These are phyloP conservation scores for Hirtodrosophila duncani DNA, from an alignment of 2,888 invertebrate genomes.

Conservation along the genomic window DNA sequence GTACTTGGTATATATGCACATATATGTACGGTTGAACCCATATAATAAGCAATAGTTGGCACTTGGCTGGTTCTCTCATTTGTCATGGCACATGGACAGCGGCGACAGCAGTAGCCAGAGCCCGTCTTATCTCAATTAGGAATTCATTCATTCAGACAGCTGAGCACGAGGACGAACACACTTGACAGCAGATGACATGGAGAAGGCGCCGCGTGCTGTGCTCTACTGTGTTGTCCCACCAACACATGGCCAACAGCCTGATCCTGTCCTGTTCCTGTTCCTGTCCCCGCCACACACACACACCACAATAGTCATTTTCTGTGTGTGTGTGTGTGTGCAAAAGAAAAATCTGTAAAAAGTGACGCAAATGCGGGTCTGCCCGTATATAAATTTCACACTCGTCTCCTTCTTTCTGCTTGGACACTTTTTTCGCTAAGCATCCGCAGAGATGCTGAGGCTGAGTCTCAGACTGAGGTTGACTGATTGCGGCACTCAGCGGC, in stretches of 20 bases:
- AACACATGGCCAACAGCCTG: too few relatives aligned
- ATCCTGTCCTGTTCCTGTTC: background rate
- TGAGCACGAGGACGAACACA: conserved; percentile 39
- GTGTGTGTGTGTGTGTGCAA: conserved; percentile 1
- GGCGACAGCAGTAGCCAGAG: conserved; percentile 23
- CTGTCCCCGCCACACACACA: background rate
- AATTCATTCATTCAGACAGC: conserved; percentile 52
- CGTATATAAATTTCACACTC: conserved; percentile 38
- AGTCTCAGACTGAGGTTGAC: conserved; percentile 19
- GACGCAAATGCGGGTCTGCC: conserved; percentile 48
- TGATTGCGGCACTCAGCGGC: conserved; percentile 32
- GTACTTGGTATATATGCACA: background rate
- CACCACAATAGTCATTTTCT: conserved; percentile 1
- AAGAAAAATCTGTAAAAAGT: conserved; percentile 47
- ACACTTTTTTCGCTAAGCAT: background rate
- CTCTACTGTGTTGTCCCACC: too few relatives aligned
- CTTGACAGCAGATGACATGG: conserved; percentile 47
- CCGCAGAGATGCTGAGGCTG: background rate
- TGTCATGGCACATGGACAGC: too few relatives aligned
- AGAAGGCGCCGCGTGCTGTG: too few relatives aligned
- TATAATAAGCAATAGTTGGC: conserved; percentile 6
- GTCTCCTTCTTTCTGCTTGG: background rate
- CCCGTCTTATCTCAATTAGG: conserved; percentile 65
- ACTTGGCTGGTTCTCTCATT: conserved; percentile 41
- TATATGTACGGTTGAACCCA: background rate